Evolutionary conservation across 2,113 vertebrate species (phyloP), one percentile per base, ranked within the genome.

Genomic region (Siniperca knerii): DNA sequence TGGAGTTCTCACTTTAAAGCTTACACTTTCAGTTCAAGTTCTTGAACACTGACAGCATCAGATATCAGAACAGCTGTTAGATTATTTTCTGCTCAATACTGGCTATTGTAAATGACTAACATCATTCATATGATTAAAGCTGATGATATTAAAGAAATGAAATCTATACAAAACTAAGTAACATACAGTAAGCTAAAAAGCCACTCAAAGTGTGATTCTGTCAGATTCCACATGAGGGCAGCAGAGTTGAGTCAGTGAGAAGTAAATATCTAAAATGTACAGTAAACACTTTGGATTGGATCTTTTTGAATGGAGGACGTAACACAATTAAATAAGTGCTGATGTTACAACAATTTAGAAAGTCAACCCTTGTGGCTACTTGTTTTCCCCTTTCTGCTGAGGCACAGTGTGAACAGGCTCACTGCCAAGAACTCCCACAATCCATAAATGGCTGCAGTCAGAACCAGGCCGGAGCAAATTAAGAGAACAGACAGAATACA

Each of bases 161-260:
- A 69, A 57, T 52, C 9, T 8, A 25, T 13, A 25, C 8, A 6
- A 25, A 25, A 46, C 11, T 16, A 33, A 12, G 1, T n/a, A 72
- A 4, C n/a, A 33, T 2, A 40, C 15, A 52, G 35, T 8, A 18
- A 6, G 20, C 35, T 25, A 0, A 0, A 72, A 29, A 70, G 9
- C 1, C 1, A 6, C 3, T 40, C 62, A 23, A 33, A 0, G 35
- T 84, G 83, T 58, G 12, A 4, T 85, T 79, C 50, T 12, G 4
- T 8, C 16, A 29, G 0, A 1, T 1, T 0, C 89, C 93, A 91
- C 91, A 73, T 21, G 94, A 82, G 92, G 87, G 91, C 90, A 85
- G 86, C 90, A 94, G 29, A 88, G 86, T 4, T 25, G 37, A 44
- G 68, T 4, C 25, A 44, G 11, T 52, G 33, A 44, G 11, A 58